Conservation (phyloP, 2,888 invertebrate species). For the Eilema griseolum region DNA sequence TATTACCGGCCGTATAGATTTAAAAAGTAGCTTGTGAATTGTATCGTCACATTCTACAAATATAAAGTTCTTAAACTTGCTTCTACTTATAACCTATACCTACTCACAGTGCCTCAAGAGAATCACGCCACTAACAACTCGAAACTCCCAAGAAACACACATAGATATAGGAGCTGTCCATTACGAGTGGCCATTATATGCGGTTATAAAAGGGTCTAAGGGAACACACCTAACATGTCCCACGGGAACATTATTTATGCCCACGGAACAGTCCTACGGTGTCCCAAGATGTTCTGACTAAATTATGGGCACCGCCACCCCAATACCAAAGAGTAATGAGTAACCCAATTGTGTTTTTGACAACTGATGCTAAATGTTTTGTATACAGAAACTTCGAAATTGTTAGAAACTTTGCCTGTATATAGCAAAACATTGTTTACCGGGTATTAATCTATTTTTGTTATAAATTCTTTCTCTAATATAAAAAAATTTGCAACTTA, state of each 20-base stretch:
- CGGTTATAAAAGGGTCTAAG: conserved; percentile 72
- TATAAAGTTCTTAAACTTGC: background rate
- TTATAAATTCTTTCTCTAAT: too few relatives aligned
- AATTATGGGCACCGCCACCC: conserved; percentile 61
- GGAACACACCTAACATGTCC: conserved; percentile 67
- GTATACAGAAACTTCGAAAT: background rate
- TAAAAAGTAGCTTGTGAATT: too few relatives aligned
- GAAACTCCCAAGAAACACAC: conserved; percentile 26
- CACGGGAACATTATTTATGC: conserved; percentile 72
- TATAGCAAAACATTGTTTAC: background rate
- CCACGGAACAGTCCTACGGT: conserved; percentile 54
- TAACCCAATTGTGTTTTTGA: conserved; percentile 60
- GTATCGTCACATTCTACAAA: background rate
- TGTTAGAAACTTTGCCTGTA: background rate
- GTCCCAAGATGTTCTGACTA: conserved; percentile 60
- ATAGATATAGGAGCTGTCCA: conserved; percentile 43
- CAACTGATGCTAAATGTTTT: conserved; percentile 39
- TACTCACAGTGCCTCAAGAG: background rate
- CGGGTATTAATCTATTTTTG: too few relatives aligned
- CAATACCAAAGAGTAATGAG: conserved; percentile 61
- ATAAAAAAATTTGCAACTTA: too few relatives aligned
- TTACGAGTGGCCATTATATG: conserved; percentile 61
- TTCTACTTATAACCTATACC: background rate
- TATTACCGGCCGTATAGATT: too few relatives aligned
- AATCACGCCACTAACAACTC: conserved; percentile 28